Percentiles rank a stretch among this genome's conserved stretches.
Evolutionary conservation across 1,140 invertebrate genomes (phyloP).

Genomic region (Temnothorax curvispinosus): DNA sequence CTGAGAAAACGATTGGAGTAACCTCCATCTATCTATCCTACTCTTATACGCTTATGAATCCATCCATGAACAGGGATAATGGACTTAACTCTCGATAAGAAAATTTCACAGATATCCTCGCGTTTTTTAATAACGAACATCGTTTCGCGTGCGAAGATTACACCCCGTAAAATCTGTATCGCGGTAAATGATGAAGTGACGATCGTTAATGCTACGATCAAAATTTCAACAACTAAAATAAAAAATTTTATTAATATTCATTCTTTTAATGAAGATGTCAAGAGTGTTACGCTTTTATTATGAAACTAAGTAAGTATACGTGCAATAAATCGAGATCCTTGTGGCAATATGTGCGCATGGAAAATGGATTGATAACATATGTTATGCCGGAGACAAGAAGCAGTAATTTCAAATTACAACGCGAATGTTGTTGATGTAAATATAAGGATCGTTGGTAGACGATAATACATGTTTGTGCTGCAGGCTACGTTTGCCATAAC

Average conservation of each 20-base stretch:
- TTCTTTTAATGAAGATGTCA: constrained; percentile 1
- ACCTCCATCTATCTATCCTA: neutral
- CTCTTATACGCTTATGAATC: constrained; percentile 47
- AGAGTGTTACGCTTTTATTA: neutral
- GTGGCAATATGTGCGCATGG: constrained; percentile 2
- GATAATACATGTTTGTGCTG: constrained; percentile 80
- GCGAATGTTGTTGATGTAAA: constrained; percentile 70
- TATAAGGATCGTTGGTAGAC: constrained; percentile 70
- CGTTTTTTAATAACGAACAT: neutral
- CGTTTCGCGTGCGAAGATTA: neutral
- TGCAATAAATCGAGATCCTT: constrained; percentile 6
- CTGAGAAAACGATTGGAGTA: constrained; percentile 44
- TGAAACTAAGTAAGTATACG: constrained; percentile 8
- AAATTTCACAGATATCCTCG: neutral
- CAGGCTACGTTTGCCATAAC: constrained; percentile 82
- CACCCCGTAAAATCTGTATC: neutral
- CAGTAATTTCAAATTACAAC: constrained; percentile 76
- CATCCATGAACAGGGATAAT: constrained; percentile 21
- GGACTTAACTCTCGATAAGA: neutral
- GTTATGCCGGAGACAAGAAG: constrained; percentile 33
- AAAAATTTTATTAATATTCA: constrained; percentile 6
- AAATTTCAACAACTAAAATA: neutral
- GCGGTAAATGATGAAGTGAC: neutral
- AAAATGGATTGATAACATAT: constrained; percentile 45
- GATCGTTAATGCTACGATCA: neutral